Evolutionary conservation across 1,140 invertebrate species (phyloP).

Genomic region (Drosophila virilis): DNA sequence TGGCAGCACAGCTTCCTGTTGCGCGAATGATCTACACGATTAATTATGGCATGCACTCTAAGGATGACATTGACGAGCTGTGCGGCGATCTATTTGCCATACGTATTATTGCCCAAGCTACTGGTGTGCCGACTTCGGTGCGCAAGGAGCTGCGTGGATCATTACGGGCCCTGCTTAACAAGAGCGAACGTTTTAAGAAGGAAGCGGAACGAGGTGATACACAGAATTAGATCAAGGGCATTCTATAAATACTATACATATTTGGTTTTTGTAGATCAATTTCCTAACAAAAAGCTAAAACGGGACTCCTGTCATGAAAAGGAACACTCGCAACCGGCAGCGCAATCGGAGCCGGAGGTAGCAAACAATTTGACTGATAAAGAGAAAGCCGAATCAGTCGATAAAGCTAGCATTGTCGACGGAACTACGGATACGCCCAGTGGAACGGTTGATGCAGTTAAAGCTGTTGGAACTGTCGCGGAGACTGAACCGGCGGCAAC

Average conservation of each 20-base stretch:
- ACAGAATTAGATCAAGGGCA: not conserved
- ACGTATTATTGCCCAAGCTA: constrained; percentile 78
- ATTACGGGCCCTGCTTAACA: constrained; percentile 70
- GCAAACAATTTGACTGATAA: constrained; percentile 29
- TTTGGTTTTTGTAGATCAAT: constrained; percentile 45
- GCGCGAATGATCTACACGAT: constrained; percentile 81
- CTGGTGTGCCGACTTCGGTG: constrained; percentile 76
- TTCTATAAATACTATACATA: not conserved
- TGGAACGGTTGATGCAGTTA: constrained; percentile 4
- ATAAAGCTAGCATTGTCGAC: constrained; percentile 25
- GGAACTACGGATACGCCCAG: constrained; percentile 46
- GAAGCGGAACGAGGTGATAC: constrained; percentile 65
- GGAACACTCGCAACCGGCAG: constrained; percentile 32
- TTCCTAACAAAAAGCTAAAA: constrained; percentile 71
- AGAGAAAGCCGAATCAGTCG: constrained; percentile 24
- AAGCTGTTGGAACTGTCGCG: constrained; percentile 3
- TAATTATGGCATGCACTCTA: constrained; percentile 81
- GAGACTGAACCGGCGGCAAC: constrained; percentile 32
- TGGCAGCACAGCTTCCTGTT: constrained; percentile 72
- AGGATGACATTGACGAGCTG: constrained; percentile 82
- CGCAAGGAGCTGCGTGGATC: constrained; percentile 80
- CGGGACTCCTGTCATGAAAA: constrained; percentile 61
- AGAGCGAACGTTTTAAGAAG: constrained; percentile 72
- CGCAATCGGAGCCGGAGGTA: constrained; percentile 13
- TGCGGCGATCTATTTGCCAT: constrained; percentile 84